Conservation (phyloP, 2,113 vertebrate genomes). For the Scomber japonicus region DNA sequence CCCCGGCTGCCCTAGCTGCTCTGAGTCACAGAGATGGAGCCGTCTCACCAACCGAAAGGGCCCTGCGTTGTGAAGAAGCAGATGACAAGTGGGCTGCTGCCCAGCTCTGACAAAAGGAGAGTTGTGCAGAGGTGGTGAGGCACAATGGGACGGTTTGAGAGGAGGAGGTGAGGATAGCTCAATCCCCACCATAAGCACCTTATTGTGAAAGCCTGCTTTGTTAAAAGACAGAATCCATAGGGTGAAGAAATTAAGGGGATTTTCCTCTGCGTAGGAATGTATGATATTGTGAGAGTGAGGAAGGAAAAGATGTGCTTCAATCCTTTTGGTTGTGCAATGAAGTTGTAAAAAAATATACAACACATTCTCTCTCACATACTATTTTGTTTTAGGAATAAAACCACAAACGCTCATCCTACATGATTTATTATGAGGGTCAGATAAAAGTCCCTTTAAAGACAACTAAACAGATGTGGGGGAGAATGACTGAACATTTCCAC, state of each 20-base stretch:
- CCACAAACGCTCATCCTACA: background rate
- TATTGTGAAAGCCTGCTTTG: constrained; percentile 71
- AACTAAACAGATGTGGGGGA: constrained; percentile 14
- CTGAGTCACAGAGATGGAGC: constrained; percentile 78
- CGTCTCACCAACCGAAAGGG: constrained; percentile 44
- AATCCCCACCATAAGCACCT: constrained; percentile 54
- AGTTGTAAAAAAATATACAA: background rate
- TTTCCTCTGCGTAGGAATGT: constrained; percentile 39
- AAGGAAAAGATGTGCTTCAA: background rate
- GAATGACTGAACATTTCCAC: constrained; percentile 5
- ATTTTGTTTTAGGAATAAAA: constrained; percentile 1
- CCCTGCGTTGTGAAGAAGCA: constrained; percentile 48
- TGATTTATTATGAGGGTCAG: background rate
- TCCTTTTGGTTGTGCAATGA: background rate
- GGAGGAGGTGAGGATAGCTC: constrained; percentile 69
- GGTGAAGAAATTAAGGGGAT: constrained; percentile 54
- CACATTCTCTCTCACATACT: background rate
- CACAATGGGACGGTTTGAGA: constrained; percentile 79
- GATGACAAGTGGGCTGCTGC: constrained; percentile 56
- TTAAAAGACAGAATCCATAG: constrained; percentile 30
- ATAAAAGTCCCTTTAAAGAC: background rate
- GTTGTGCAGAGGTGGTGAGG: constrained; percentile 74
- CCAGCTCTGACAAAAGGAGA: constrained; percentile 72
- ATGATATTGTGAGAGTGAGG: background rate
- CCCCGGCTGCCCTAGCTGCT: constrained; percentile 57